These are phyloP conservation scores for Bergia puertoricense DNA, from an alignment of 92 coral and sea anemone genomes.

Conservation along the genomic window DNA sequence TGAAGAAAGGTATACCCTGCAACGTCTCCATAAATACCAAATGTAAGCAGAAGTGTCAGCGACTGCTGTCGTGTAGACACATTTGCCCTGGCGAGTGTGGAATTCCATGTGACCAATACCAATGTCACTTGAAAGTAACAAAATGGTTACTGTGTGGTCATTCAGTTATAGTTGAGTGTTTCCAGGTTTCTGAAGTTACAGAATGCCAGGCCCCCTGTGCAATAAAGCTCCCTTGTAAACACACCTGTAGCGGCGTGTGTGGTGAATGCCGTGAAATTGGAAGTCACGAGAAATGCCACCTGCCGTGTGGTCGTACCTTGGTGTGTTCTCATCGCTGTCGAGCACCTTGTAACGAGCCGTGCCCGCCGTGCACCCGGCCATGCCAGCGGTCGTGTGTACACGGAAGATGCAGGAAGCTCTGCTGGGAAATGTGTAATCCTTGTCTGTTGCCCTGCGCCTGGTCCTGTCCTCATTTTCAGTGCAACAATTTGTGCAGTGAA, in stretches of 20 bases:
- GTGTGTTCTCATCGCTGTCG: slow-evolving; percentile 77
- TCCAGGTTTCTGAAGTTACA: slow-evolving; percentile 21
- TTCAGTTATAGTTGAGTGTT: slow-evolving; percentile 48
- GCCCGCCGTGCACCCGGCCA: slow-evolving; percentile 68
- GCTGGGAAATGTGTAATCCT: slow-evolving; percentile 52
- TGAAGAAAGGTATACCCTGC: slow-evolving; percentile 53
- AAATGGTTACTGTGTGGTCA: slow-evolving; percentile 73
- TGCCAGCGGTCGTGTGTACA: slow-evolving; percentile 68
- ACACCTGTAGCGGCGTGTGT: slow-evolving; percentile 63
- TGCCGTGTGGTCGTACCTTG: slow-evolving; percentile 62
- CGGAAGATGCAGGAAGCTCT: slow-evolving; percentile 38
- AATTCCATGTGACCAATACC: slow-evolving; percentile 48
- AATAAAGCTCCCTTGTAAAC: slow-evolving; percentile 62
- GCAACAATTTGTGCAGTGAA: slow-evolving; percentile 66
- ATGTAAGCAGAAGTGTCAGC: slow-evolving; percentile 16
- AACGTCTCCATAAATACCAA: slow-evolving; percentile 5
- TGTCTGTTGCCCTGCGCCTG: slow-evolving; percentile 63
- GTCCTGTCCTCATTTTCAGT: slow-evolving; percentile 66
- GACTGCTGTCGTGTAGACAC: slow-evolving; percentile 6
- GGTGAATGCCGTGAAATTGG: slow-evolving; percentile 46
- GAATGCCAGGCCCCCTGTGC: slow-evolving; percentile 55
- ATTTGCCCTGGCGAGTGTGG: slow-evolving; percentile 55
- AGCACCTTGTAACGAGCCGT: slow-evolving; percentile 60
- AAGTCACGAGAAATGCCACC: slow-evolving; percentile 60
- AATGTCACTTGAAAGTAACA: slow-evolving; percentile 47